Evolutionary conservation across 2,888 invertebrate species (phyloP), one percentile per base, ranked within the genome.

Genomic region (Dasypogon diadema): DNA sequence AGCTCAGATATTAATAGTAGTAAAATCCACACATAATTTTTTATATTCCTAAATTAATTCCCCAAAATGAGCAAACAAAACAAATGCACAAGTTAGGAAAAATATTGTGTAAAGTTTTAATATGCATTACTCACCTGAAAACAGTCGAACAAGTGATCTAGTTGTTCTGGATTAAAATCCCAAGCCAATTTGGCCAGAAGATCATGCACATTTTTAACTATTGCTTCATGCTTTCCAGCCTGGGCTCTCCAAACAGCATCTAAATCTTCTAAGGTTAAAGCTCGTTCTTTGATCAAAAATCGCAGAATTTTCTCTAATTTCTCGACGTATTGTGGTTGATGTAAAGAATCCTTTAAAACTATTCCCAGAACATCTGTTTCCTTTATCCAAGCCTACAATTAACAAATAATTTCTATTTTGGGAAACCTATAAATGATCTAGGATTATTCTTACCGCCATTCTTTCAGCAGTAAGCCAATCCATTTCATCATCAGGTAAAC

Each of bases 221-320:
- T 99, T 6, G 98, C 98, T 86, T 98, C 98, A 85, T 98, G 98
- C 87, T 98, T 98, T 14, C 97, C 98, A 77, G 94, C 94, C 87
- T 98, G 98, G 2, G 98, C 98, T 74, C 94, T 94, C 98, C 98
- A 99, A 79, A 99, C 93, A 12, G 95, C 95, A 84, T 98, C 98
- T 80, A 99, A 88, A 85, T 99, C 98, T 80, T 93, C 93, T 70
- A 95, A 87, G 2, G 96, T 95, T 76, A 99, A 87, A 0, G 96
- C 93, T 80, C 93, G 91, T 84, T 96, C 96, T 85, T 98, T 98
- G 81, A 98, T 98, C 84, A 98, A 93, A 87, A 99, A 99, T 77
- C 98, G 91, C 81, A 99, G 90, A 84, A 99, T 98, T 88, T 98
- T 98, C 85, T 99, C 98, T 83, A 99, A 87, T 84, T 98, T 96